Evolutionary conservation across 2,888 invertebrate species (phyloP), one percentile per base, ranked within the genome.

Genomic region (Megastigmus dorsalis): DNA sequence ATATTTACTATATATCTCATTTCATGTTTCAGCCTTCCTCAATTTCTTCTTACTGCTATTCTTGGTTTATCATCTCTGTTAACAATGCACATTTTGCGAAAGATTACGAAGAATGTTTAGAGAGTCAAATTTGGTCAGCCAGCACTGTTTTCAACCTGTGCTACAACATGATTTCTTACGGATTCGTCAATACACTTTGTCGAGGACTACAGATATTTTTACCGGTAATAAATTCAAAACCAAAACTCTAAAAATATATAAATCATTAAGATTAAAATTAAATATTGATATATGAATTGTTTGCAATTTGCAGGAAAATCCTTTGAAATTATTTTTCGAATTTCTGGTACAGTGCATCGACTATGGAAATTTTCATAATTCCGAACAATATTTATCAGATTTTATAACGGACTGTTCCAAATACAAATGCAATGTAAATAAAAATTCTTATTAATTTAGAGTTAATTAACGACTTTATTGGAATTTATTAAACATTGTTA

Each of bases 201-300:
- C 91, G 92, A 80, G 93, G 94, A 75, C 91, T 93, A 82, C 87
- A 90, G 54, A 92, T 95, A 79, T 95, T 95, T 85, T 91, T 93
- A 86, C 92, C 93, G 79, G 93, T 93, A 87, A 79, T 77, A 36
- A 6, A 60, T 66, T 65, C 30, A 10, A 54, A 54, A 41, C 6
- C 7, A 20, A 4, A 57, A 7, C 2, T 20, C 15, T n/a, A n/a
- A n/a, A 62, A 9, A 38, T 33, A 33, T 63, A 10, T 2, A 52
- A 45, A 45, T 18, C n/a, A 66, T n/a, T 36, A 15, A 26, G 15
- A 55, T 7, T 30, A 13, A n/a, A 0, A 28, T 10, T 18, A 15
- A 50, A 10, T 20, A 33, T n/a, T 66, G 15, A 59, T 28, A 10
- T 0, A n/a, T n/a, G n/a, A n/a, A n/a, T n/a, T n/a, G n/a, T 52